A percentile compares a stretch with the other conserved stretches of the same genome.
Evolutionary conservation across 2,113 vertebrate species (phyloP).

Genomic region (Bambusicola thoracicus): DNA sequence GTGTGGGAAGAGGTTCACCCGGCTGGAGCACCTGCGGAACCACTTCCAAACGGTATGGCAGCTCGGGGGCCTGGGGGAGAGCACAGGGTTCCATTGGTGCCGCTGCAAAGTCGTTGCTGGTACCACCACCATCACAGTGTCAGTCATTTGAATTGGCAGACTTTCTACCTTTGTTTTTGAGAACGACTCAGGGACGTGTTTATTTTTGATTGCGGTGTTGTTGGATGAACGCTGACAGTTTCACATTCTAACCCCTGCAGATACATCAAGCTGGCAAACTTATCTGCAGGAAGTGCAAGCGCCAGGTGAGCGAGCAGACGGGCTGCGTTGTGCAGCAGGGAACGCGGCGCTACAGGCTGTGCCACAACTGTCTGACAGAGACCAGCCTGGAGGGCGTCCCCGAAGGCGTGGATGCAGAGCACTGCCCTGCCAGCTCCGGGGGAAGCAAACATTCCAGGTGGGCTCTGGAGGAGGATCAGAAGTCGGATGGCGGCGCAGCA

Average conservation of each 20-base stretch:
- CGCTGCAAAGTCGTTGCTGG: background rate
- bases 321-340: conserved; percentile 94
- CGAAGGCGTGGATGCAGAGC: conserved; percentile 74
- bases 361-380: conserved; percentile 87
- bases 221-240: background rate
- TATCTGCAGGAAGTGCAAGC: conserved; percentile 95
- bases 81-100: background rate
- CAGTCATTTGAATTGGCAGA: background rate
- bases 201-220: background rate
- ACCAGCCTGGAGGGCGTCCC: conserved; percentile 83
- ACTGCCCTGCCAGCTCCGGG: conserved; percentile 63
- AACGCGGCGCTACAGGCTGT: conserved; percentile 91
- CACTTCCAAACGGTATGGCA: conserved; percentile 93
- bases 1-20: conserved; percentile 94
- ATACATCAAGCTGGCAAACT: conserved; percentile 96
- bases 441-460: conserved; percentile 76
- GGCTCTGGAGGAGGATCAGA: conserved; percentile 79
- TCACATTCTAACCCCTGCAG: conserved; percentile 65
- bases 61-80: background rate
- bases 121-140: no score
- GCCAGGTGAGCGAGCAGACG: conserved; percentile 88
- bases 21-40: conserved; percentile 93
- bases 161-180: background rate
- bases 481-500: conserved; percentile 86
- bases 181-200: accelerated